Conservation (phyloP, 2,113 vertebrate species). For the Pseudolaguvia tuberculata region DNA sequence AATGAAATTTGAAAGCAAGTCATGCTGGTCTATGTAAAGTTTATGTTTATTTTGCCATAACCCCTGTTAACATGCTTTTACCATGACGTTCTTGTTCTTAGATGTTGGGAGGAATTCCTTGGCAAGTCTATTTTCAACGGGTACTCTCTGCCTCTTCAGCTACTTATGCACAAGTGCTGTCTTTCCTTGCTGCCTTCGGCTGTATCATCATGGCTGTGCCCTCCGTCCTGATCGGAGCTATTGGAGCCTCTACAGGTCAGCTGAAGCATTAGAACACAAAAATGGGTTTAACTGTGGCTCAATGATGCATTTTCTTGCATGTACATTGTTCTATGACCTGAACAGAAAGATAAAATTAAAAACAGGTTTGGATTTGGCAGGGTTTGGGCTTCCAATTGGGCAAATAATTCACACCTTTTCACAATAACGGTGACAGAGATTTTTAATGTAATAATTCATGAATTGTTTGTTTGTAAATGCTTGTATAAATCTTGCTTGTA, state of each 20-base stretch:
- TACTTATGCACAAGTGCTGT: conserved; percentile 93
- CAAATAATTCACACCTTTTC: no score
- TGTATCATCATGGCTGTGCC: conserved; percentile 95
- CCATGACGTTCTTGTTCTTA: conserved; percentile 57
- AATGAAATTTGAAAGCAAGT: conserved; percentile 24
- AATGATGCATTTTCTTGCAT: no score
- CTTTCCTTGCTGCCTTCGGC: conserved; percentile 92
- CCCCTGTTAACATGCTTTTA: conserved; percentile 19
- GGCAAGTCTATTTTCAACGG: conserved; percentile 98
- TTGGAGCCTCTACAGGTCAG: conserved; percentile 94
- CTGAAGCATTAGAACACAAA: background rate
- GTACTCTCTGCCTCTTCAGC: conserved; percentile 97
- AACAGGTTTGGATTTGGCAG: no score
- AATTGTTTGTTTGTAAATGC: no score
- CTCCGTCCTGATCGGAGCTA: conserved; percentile 88
- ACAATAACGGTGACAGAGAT: no score
- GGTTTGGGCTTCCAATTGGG: no score
- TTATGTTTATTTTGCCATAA: background rate
- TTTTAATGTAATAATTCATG: no score
- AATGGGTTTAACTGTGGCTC: background rate
- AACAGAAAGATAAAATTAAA: no score
- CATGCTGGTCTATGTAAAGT: background rate
- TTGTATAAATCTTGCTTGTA: no score
- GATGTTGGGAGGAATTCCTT: conserved; percentile 95
- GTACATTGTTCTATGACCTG: no score